Conservation (phyloP, 1,140 invertebrate genomes). For the Camponotus pennsylvanicus region DNA sequence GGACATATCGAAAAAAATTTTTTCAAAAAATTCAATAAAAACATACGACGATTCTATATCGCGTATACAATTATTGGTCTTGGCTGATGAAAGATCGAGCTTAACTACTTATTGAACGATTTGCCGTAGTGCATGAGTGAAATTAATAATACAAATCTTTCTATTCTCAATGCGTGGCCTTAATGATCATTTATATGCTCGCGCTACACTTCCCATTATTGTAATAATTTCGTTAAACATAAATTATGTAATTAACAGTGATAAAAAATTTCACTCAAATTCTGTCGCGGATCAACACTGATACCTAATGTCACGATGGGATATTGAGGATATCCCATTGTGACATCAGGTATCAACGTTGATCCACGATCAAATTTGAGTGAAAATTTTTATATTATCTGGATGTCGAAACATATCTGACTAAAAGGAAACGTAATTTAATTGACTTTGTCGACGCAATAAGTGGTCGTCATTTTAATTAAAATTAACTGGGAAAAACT, state of each 20-base stretch:
- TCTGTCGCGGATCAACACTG: no score
- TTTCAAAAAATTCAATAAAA: background rate
- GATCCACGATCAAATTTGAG: background rate
- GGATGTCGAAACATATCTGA: background rate
- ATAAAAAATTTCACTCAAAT: no score
- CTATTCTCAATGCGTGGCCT: slow-evolving; percentile 9
- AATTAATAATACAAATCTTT: slow-evolving; percentile 32
- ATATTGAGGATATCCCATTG: slow-evolving; percentile 32
- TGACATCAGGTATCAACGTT: slow-evolving; percentile 37
- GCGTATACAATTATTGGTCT: background rate
- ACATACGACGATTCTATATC: background rate
- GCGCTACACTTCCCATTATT: slow-evolving; percentile 22
- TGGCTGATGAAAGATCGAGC: slow-evolving; percentile 15
- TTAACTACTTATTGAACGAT: slow-evolving; percentile 31
- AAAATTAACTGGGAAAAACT: background rate
- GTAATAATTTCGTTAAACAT: slow-evolving; percentile 50
- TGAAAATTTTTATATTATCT: slow-evolving; percentile 6
- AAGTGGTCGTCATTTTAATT: background rate
- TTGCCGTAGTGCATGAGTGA: background rate
- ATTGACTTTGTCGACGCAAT: background rate
- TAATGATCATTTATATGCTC: slow-evolving; percentile 37
- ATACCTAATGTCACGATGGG: background rate
- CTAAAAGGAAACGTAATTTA: background rate
- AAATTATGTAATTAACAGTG: slow-evolving; percentile 13
- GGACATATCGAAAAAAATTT: background rate